Base-by-base conservation (phyloP, 2,888 invertebrate species). In the Rambutsinella grinnellia region DNA sequence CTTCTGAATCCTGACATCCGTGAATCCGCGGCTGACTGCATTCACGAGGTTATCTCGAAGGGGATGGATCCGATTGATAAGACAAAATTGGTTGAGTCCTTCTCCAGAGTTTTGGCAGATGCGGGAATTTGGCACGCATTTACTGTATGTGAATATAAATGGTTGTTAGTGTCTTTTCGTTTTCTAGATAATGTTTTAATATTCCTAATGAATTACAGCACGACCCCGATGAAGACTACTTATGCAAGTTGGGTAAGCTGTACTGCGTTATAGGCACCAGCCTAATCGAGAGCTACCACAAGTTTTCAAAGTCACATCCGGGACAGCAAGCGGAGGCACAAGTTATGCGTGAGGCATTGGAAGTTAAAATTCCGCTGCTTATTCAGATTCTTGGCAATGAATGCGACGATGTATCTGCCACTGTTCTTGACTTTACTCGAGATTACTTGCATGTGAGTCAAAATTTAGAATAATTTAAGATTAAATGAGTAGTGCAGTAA, bases 61-160 rank as follows among this genome's bases (percentile, higher is more conserved):
- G 90, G 90, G 78, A 90, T 90, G 90, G 89, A 89, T n/a, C 88
- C 89, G 1, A 81, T 87, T 13, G 87, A 87, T 44, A 90, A 90
- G 84, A 86, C 87, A 1, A 86, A 88, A 76, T 85, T 90, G 10
- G 87, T 89, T 6, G 67, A 79, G 58, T 81, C 82, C 6, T 82
- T 83, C 51, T 74, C 72, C 58, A 49, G 74, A 3, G 79, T 81
- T 13, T 57, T 83, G 17, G 68, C 28, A 21, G 79, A 74, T 58
- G 80, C 76, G 44, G 79, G 79, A 54, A 70, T 79, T 5, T 82
- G 83, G 83, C 67, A 75, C 19, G 66, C 63, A 1, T 70, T 83
- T 60, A 28, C 57, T 44, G 81, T 79, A 71, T 36, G 67, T 27
- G 26, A 36, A 36, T 36, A 36, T 8, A 36, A n/a, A n/a, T 13